phyloP scores from a whole-genome alignment of 2,888 invertebrate species.

The Margaritifera margaritifera region DNA sequence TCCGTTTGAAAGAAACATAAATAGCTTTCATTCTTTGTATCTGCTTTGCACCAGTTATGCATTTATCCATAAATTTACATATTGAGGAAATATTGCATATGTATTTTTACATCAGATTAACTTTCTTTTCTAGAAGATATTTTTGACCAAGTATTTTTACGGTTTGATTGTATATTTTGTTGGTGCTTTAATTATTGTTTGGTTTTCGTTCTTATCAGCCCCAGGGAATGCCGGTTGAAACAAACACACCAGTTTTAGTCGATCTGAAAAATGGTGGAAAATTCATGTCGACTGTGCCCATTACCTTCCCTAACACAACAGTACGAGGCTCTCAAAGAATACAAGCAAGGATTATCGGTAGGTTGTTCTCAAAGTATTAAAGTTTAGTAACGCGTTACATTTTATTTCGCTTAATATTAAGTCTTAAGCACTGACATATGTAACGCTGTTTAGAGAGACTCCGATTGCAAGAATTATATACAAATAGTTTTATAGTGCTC shows the following conservation, averaged over 20 bases:
- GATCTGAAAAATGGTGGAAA: constrained; percentile 24
- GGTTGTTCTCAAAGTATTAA: neutral
- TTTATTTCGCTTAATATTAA: too few relatives aligned
- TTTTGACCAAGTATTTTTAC: too few relatives aligned
- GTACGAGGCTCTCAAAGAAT: constrained; percentile 80
- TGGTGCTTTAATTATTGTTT: too few relatives aligned
- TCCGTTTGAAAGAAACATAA: too few relatives aligned
- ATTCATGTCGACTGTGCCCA: constrained; percentile 77
- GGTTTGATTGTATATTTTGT: too few relatives aligned
- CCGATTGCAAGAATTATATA: too few relatives aligned
- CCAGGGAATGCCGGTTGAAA: constrained; percentile 43
- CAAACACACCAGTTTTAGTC: constrained; percentile 40
- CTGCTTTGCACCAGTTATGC: neutral
- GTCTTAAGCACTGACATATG: too few relatives aligned
- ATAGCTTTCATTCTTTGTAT: too few relatives aligned
- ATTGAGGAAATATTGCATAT: neutral
- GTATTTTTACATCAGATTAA: neutral
- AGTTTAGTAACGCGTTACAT: too few relatives aligned
- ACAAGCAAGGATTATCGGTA: constrained; percentile 75
- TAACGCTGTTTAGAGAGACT: too few relatives aligned
- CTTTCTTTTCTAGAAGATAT: neutral
- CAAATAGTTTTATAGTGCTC: too few relatives aligned
- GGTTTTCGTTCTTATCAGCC: constrained; percentile 26
- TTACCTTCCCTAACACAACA: constrained; percentile 79
- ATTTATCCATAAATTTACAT: neutral